phyloP scores from a whole-genome alignment of 2,113 vertebrate genomes.

The Brachyhypopomus occidentalis region DNA sequence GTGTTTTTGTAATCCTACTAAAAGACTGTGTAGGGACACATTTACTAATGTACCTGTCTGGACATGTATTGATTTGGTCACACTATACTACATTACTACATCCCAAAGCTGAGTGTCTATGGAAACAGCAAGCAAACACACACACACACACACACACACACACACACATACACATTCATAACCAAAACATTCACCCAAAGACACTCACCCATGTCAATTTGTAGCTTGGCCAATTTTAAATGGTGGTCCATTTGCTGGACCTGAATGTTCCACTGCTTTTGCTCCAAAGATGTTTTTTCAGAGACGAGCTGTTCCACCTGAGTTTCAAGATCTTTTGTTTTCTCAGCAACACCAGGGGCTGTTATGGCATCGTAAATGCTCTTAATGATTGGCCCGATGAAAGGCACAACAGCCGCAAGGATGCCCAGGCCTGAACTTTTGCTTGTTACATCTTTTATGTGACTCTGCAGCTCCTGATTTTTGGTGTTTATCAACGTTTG shows the following conservation, averaged over 20 bases:
- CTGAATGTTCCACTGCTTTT: not conserved
- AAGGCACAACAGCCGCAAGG: slow-evolving; percentile 8
- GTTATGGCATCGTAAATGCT: not conserved
- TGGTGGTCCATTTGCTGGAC: not conserved
- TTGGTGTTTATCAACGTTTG: not conserved
- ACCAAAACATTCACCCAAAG: not conserved
- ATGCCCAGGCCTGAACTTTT: slow-evolving; percentile 5
- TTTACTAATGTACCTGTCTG: too few relatives aligned
- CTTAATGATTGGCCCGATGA: not conserved
- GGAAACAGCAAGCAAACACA: too few relatives aligned
- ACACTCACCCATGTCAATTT: not conserved
- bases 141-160: not conserved
- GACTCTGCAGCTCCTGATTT: not conserved
- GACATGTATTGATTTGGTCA: too few relatives aligned
- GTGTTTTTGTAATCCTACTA: too few relatives aligned
- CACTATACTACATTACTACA: too few relatives aligned
- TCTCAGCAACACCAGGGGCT: not conserved
- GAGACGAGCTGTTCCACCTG: not conserved
- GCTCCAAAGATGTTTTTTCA: not conserved
- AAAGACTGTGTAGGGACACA: too few relatives aligned
- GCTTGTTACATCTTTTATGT: not conserved
- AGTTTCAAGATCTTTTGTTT: not conserved
- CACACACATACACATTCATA: not conserved
- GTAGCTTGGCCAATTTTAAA: not conserved
- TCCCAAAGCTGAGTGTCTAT: too few relatives aligned